Evolutionary conservation across 2,888 invertebrate species (phyloP).

Genomic region (Drosophila fulvimacula): DNA sequence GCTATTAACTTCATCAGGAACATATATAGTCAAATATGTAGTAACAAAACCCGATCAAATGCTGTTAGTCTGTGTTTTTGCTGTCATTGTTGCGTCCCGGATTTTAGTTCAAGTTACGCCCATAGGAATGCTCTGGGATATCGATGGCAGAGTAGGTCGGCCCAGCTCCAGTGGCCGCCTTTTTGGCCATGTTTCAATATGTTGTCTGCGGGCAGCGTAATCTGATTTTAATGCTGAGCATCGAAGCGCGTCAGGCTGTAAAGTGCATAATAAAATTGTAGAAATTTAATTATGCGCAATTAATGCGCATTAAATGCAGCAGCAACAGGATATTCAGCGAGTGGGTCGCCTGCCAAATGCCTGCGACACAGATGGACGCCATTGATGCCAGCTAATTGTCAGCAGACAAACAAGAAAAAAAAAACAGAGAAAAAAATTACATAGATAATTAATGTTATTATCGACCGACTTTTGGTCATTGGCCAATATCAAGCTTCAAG

Average conservation of each 20-base stretch:
- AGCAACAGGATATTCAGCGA: conserved; percentile 49
- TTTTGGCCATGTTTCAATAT: conserved; percentile 31
- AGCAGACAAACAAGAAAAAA: conserved; percentile 2
- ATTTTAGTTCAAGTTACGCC: conserved; percentile 3
- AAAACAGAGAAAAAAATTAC: background rate
- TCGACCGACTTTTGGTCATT: conserved; percentile 17
- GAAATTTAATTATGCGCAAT: conserved; percentile 78
- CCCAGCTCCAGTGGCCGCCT: background rate
- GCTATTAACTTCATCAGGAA: background rate
- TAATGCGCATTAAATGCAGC: conserved; percentile 75
- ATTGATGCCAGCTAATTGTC: conserved; percentile 57
- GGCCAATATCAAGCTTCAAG: background rate
- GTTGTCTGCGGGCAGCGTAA: conserved; percentile 55
- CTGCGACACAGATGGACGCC: conserved; percentile 10
- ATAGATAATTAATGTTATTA: conserved; percentile 36
- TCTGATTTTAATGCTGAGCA: conserved; percentile 70
- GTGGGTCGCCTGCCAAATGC: conserved; percentile 9
- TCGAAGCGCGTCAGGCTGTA: conserved; percentile 56
- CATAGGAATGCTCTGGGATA: background rate
- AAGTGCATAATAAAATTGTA: conserved; percentile 78
- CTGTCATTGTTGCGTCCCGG: background rate
- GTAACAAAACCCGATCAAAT: background rate
- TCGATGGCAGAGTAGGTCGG: background rate
- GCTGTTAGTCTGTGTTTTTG: background rate
- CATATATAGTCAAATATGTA: background rate